Percentiles rank a stretch among this genome's conserved stretches.
Evolutionary conservation across 2,888 invertebrate species (phyloP).

Genomic region (Nipponacmea schrenckii): DNA sequence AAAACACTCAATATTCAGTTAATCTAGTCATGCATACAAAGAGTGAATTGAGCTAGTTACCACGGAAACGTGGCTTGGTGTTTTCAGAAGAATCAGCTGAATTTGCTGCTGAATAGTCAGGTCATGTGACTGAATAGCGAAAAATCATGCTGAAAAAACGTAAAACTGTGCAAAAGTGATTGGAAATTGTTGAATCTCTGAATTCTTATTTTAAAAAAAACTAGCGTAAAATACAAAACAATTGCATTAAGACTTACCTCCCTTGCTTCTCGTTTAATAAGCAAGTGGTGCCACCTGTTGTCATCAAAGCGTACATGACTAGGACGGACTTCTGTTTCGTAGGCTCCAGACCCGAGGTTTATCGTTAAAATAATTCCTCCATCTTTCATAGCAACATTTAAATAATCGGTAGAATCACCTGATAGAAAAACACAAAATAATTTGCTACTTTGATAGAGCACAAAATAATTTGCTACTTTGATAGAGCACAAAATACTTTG

Average conservation of each 20-base stretch:
- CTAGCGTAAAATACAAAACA: no score
- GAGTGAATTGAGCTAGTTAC: neutral
- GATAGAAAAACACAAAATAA: neutral
- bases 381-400: slow-evolving; percentile 88
- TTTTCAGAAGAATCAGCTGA: slow-evolving; percentile 2
- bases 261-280: slow-evolving; percentile 88
- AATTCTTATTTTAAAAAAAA: no score
- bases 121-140: neutral
- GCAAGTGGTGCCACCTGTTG: slow-evolving; percentile 95
- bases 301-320: slow-evolving; percentile 87
- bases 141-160: neutral
- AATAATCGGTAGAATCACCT: slow-evolving; percentile 84
- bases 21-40: neutral
- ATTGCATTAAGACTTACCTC: slow-evolving; percentile 75
- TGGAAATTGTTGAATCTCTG: no score
- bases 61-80: neutral
- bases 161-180: no score
- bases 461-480: no score
- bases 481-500: no score
- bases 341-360: slow-evolving; percentile 77
- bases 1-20: neutral
- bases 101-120: neutral
- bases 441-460: no score
- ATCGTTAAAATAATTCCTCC: slow-evolving; percentile 89
- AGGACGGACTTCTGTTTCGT: slow-evolving; percentile 74